Percentiles rank a stretch among this genome's conserved stretches.
Evolutionary conservation across 2,113 vertebrate species (phyloP).

Genomic region (Lethenteron reissneri): DNA sequence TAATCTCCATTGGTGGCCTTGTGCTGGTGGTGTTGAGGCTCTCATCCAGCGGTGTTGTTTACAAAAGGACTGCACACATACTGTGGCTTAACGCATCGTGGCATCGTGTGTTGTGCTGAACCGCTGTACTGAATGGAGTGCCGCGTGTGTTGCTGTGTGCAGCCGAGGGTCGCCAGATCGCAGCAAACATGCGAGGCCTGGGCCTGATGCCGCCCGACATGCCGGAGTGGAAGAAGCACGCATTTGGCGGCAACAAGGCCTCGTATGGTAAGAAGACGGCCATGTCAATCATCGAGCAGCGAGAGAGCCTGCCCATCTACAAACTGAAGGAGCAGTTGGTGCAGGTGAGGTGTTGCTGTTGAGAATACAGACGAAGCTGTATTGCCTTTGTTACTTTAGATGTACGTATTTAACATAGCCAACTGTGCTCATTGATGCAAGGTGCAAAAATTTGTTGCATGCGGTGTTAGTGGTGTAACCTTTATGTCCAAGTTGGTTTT

Average conservation of each 20-base stretch:
- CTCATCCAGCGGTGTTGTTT: too few species aligned
- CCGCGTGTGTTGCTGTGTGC: background rate
- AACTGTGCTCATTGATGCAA: too few species aligned
- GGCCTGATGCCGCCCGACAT: constrained; percentile 98
- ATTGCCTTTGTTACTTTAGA: too few species aligned
- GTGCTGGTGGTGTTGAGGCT: too few species aligned
- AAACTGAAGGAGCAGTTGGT: constrained; percentile 91
- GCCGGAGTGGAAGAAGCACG: constrained; percentile 96
- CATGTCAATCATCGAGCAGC: constrained; percentile 82
- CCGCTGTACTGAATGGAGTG: too few species aligned
- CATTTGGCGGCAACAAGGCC: constrained; percentile 90
- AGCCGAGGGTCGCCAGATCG: constrained; percentile 87
- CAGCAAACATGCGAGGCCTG: constrained; percentile 95
- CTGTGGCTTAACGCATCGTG: too few species aligned
- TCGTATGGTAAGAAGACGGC: constrained; percentile 92
- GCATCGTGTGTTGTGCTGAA: background rate
- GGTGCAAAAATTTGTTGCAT: too few species aligned
- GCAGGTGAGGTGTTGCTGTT: constrained; percentile 29
- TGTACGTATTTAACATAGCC: too few species aligned
- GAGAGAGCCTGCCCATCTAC: constrained; percentile 89
- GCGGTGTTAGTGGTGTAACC: too few species aligned
- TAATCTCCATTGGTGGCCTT: too few species aligned
- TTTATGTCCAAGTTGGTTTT: too few species aligned
- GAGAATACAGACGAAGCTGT: background rate
- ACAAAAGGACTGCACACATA: too few species aligned